Base-by-base conservation (phyloP, 2,113 vertebrate genomes). In the Larimichthys crocea region DNA sequence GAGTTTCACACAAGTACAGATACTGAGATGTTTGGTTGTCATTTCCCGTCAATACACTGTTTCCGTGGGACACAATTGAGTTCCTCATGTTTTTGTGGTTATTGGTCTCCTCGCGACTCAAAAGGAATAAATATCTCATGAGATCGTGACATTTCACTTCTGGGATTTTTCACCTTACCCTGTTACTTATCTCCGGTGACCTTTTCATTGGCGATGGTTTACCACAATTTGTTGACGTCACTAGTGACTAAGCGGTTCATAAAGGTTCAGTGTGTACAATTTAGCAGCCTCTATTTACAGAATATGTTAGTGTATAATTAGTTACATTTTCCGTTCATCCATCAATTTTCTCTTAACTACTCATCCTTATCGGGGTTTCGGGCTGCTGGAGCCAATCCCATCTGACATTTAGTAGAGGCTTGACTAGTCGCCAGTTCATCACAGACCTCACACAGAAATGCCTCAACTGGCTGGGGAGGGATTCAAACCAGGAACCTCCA, bases 91-190 rank as follows among this genome's bases (percentile, higher is more conserved):
- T 55, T 14, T 57, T 0, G 2, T 53, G 49, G 24, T 65, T 60
- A n/a, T 70, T 44, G 3, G 19, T 62, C n/a, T 64, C 57, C 8
- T 60, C 10, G 78, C 64, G 29, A 9, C 42, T 11, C 19, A 3
- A 11, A 35, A 40, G 7, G 5, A 65, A 74, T 80, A 46, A 82
- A 79, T 83, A 77, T 78, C 26, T 65, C 63, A 72, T 71, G 86
- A 90, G 79, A 74, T 64, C 15, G 2, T 86, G 82, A 48, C 73
- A 74, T 88, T 90, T 90, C 31, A 20, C 55, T 74, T 35, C 59
- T 72, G 64, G 22, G 61, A 69, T 66, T 81, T 87, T 89, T 84
- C 57, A 80, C 52, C 79, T 78, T 63, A 60, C 62, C 59, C 82
- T 57, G 16, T 84, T 74, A 6, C 35, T 40, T 40, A 40, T 40